A percentile compares a stretch with the other conserved stretches of the same genome.
These are phyloP conservation scores for Indicator maculatus DNA, from an alignment of 2,113 vertebrate genomes.

Conservation along the genomic window DNA sequence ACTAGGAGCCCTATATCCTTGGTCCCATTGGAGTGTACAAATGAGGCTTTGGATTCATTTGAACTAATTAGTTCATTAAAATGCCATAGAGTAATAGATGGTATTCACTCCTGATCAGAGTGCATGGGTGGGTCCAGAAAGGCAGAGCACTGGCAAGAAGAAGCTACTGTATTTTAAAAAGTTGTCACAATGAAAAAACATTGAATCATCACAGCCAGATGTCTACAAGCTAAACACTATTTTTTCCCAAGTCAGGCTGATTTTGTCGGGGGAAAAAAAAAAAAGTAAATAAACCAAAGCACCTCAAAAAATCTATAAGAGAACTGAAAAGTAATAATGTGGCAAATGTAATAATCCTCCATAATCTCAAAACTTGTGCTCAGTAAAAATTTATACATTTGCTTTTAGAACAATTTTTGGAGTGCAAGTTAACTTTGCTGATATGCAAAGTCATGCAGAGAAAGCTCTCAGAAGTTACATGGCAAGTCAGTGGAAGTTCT, in stretches of 20 bases:
- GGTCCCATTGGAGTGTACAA: not conserved
- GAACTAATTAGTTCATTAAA: not conserved
- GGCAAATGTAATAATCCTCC: not conserved
- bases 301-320: not conserved
- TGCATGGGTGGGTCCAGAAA: not conserved
- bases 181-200: not conserved
- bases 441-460: not conserved
- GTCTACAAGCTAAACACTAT: not conserved
- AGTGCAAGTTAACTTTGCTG: not conserved
- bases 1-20: not conserved
- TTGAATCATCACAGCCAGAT: not conserved
- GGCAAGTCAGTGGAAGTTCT: not conserved
- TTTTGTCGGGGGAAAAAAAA: not conserved
- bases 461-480: not conserved
- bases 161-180: not conserved
- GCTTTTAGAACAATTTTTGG: not conserved
- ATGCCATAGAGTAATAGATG: not conserved
- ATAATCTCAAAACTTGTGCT: not conserved
- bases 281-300: not conserved
- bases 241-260: not conserved
- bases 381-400: not conserved
- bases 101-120: not conserved
- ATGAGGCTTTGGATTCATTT: not conserved
- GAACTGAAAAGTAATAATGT: not conserved
- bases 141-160: not conserved